phyloP scores from a whole-genome alignment of 2,113 vertebrate species.

The Sebastes schlegelii region DNA sequence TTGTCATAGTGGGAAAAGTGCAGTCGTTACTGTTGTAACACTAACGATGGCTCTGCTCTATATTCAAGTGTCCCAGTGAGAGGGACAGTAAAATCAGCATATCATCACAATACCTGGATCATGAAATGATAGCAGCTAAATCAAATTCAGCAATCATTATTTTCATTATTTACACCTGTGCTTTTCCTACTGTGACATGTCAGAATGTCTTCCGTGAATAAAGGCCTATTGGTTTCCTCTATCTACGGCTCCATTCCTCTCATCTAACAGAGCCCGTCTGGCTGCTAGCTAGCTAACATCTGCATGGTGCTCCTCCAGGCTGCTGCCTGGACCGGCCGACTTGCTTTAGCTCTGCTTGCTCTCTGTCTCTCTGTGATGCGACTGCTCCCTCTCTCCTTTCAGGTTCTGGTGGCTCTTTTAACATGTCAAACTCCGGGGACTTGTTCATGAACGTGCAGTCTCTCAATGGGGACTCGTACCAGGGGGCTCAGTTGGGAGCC shows the following conservation, averaged over 20 bases:
- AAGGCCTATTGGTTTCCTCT: slow-evolving; percentile 7
- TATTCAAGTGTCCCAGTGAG: too few relatives aligned
- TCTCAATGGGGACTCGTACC: slow-evolving; percentile 99
- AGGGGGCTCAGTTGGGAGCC: slow-evolving; percentile 99
- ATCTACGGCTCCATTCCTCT: slow-evolving; percentile 25
- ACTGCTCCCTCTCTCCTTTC: slow-evolving; percentile 96
- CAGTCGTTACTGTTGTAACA: too few relatives aligned
- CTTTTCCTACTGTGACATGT: too few relatives aligned
- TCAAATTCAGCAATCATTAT: too few relatives aligned
- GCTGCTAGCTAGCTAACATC: slow-evolving; percentile 69
- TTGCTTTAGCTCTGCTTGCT: slow-evolving; percentile 63
- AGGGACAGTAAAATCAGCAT: too few relatives aligned
- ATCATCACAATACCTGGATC: too few relatives aligned
- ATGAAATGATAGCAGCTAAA: too few relatives aligned
- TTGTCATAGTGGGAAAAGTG: too few relatives aligned
- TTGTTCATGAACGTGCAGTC: slow-evolving; percentile 99
- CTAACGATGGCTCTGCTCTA: too few relatives aligned
- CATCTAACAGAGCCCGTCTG: slow-evolving; percentile 36
- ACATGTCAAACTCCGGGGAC: slow-evolving; percentile 99
- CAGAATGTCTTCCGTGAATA: too few relatives aligned
- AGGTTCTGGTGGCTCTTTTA: slow-evolving; percentile 99
- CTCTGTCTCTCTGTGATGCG: slow-evolving; percentile 92
- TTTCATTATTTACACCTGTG: too few relatives aligned
- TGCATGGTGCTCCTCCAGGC: slow-evolving; percentile 62
- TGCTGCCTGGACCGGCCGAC: slow-evolving; percentile 36